Base-by-base conservation (phyloP, 2,797 vertebrate species). In the Nyctibius grandis region DNA sequence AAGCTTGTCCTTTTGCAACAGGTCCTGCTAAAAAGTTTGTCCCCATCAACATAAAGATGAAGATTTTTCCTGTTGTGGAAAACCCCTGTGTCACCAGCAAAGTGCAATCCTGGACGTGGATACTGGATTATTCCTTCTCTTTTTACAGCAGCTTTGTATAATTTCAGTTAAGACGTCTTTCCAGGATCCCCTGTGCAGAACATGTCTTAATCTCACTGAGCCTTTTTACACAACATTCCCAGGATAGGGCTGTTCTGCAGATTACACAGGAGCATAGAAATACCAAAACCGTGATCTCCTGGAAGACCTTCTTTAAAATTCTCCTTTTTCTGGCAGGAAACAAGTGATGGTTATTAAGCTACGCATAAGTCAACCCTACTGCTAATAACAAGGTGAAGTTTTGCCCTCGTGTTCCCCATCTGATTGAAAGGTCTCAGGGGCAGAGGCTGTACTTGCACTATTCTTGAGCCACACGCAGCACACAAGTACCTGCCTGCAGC, bases 391-490 rank as follows among this genome's bases (percentile, higher is more conserved):
- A 57, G 21, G n/a, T 23, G 25, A 72, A 75, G 36, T 79, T 78
- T 64, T 79, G 12, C 60, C 12, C 10, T 63, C 0, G 0, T 73
- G 26, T 29, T 85, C 22, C 26, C 29, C 7, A 1, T 70, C 18
- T 51, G 9, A 63, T 4, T 16, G 53, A 72, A 61, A 82, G 8
- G 12, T 72, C 19, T 56, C 11, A 20, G 25, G 44, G 22, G 12
- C 36, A 60, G 48, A 60, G 22, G 14, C n/a, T 70, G 29, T n/a
- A 16, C 36, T 68, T 33, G 6, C 57, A n/a, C 18, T 14, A 17
- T 36, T 18, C 22, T 54, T 1, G 1, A 48, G 53, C 45, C 29
- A 72, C 65, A 36, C 0, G 0, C 11, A 65, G n/a, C 16, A 54
- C 22, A 34, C 15, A 5, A 12, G 23, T 28, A n/a, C 26, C 22